Percentiles rank a stretch among this genome's conserved stretches.
Evolutionary conservation across 2,797 vertebrate genomes (phyloP).

Genomic region (Sebastes vulpes): DNA sequence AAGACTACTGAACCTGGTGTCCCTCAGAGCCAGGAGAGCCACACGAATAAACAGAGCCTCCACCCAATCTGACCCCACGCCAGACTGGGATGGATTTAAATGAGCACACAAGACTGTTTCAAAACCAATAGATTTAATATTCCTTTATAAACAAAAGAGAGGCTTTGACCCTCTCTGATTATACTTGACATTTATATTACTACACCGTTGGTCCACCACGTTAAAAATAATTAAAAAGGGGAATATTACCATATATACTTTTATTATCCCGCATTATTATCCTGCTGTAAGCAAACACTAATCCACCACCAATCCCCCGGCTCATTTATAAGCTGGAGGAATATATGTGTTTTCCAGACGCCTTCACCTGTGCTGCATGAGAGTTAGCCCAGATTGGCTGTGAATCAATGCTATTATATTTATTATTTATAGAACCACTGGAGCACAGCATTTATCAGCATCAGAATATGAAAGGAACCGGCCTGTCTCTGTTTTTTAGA

Average conservation of each 20-base stretch:
- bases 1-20: constrained; percentile 83
- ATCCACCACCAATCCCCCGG: constrained; percentile 56
- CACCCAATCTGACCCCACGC: constrained; percentile 68
- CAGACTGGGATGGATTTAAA: constrained; percentile 67
- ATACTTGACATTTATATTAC: constrained; percentile 50
- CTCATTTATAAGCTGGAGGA: constrained; percentile 48
- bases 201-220: constrained; percentile 12
- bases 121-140: constrained; percentile 30
- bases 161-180: constrained; percentile 31
- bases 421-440: constrained; percentile 63
- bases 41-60: constrained; percentile 71
- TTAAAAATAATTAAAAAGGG: constrained; percentile 53
- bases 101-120: constrained; percentile 47
- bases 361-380: constrained; percentile 49
- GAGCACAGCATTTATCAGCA: constrained; percentile 48
- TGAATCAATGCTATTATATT: constrained; percentile 57
- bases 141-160: constrained; percentile 29
- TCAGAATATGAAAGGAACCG: constrained; percentile 9
- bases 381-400: constrained; percentile 32
- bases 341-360: constrained; percentile 29
- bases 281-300: constrained; percentile 60
- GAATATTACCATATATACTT: constrained; percentile 48
- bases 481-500: constrained; percentile 15
- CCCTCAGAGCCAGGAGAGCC: constrained; percentile 78
- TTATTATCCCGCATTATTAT: constrained; percentile 50